Base-by-base conservation (phyloP, 2,888 invertebrate genomes). In the Andrena flavipes region DNA sequence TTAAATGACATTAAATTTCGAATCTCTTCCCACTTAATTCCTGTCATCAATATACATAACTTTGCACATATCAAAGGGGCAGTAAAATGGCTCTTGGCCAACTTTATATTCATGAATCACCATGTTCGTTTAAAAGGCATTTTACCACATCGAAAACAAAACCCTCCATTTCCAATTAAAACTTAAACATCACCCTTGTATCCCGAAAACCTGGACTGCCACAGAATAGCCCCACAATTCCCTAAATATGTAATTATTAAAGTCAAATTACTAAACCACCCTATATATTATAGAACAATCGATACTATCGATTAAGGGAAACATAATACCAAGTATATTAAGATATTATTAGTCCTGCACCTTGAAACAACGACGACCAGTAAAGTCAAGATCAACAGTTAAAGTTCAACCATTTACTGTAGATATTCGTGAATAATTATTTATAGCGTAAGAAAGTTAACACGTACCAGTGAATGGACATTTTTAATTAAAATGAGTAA, bases 291-390 rank as follows among this genome's bases (percentile, higher is more conserved):
- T 23, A 26, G 1, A 56, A 56, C 23, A 23, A 23, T 1, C 23
- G 10, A 56, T 23, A 56, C 13, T 56, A 56, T 26, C 20, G 51
- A 51, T 51, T 51, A 20, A 51, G 3, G 10, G 5, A 35, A 56
- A 3, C 7, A 13, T 59, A 60, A n/a, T 42, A 20, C 20, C 8
- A 71, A 23, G 29, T 62, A 10, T 6, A 7, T 70, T 5, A 59
- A 26, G 48, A 71, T n/a, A 63, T 63, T 48, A 49, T 63, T 33
- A 51, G 16, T 20, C 4, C n/a, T 4, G 33, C 26, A 72, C 30
- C 51, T 65, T 64, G 72, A 65, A 72, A 54, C 26, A 64, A 63
- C 20, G 20, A 10, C 23, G 16, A 13, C 10, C 56, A 56, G 23
- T 56, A 23, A 56, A 10, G 1, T 26, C 23, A 56, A 23, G 1